Evolutionary conservation across 2,797 vertebrate species (phyloP).

Genomic region (Vireo griseus): DNA sequence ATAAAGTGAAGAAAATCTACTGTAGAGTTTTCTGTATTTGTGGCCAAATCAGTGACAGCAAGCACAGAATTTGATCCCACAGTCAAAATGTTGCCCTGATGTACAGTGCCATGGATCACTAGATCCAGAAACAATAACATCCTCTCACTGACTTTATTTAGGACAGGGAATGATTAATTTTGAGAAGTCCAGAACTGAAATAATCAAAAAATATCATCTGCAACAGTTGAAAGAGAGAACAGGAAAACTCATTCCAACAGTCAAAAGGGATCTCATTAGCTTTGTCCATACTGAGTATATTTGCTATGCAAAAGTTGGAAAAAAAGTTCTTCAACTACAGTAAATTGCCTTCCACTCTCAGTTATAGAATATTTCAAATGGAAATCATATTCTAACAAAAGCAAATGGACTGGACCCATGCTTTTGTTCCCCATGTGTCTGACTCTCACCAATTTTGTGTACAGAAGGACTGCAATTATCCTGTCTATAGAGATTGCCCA

Average conservation of each 20-base stretch:
- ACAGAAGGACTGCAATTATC: background rate
- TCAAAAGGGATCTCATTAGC: background rate
- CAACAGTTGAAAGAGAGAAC: background rate
- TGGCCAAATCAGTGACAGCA: background rate
- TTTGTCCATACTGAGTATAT: background rate
- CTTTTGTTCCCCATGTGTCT: background rate
- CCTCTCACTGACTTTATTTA: background rate
- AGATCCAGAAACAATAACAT: background rate
- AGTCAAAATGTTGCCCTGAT: rapidly evolving
- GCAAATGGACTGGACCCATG: background rate
- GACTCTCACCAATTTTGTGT: background rate
- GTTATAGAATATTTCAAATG: background rate
- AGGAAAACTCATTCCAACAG: background rate
- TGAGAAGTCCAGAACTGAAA: background rate
- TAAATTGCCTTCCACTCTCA: background rate
- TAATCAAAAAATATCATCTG: background rate
- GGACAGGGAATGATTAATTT: background rate
- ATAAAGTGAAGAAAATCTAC: background rate
- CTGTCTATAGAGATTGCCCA: background rate
- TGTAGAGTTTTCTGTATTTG: background rate
- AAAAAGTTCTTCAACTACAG: background rate
- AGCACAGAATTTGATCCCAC: background rate
- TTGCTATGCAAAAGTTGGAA: background rate
- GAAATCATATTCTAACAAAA: too few relatives aligned
- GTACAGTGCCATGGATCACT: rapidly evolving